phyloP scores from a whole-genome alignment of 2,888 invertebrate genomes.

The Morpho achilles region DNA sequence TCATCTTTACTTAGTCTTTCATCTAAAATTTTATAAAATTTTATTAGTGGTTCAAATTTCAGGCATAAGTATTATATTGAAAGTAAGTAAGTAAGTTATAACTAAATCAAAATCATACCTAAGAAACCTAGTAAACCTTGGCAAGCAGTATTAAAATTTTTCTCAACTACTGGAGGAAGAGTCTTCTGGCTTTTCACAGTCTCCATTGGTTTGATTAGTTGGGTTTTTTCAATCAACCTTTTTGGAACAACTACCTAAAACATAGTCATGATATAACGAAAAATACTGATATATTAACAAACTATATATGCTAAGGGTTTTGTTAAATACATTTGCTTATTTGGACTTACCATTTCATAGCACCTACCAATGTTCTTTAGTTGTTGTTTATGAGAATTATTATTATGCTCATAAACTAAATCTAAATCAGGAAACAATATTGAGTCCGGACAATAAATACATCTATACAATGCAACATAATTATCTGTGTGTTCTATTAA shows the following conservation, averaged over 20 bases:
- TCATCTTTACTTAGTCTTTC: neutral
- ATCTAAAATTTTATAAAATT: neutral
- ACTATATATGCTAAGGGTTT: too few relatives aligned
- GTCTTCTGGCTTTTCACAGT: neutral
- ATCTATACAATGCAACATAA: conserved; percentile 36
- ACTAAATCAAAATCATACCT: neutral
- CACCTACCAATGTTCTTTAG: neutral
- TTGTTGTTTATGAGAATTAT: neutral
- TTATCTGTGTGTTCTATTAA: conserved; percentile 36
- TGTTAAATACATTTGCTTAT: too few relatives aligned
- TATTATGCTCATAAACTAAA: neutral
- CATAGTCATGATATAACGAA: too few relatives aligned
- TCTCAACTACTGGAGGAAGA: neutral
- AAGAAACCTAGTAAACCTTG: neutral
- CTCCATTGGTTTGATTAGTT: neutral
- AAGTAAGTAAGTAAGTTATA: too few relatives aligned
- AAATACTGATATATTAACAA: too few relatives aligned
- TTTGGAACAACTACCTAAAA: conserved; percentile 8
- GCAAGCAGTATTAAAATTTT: conserved; percentile 1
- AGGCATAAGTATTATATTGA: too few relatives aligned
- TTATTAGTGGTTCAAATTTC: neutral
- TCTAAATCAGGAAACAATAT: conserved; percentile 17
- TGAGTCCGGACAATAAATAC: conserved; percentile 32
- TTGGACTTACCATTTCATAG: conserved; percentile 7
- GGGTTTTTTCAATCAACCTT: neutral